Evolutionary conservation across 1,140 invertebrate species (phyloP).

Genomic region (Parapsyche elsis): DNA sequence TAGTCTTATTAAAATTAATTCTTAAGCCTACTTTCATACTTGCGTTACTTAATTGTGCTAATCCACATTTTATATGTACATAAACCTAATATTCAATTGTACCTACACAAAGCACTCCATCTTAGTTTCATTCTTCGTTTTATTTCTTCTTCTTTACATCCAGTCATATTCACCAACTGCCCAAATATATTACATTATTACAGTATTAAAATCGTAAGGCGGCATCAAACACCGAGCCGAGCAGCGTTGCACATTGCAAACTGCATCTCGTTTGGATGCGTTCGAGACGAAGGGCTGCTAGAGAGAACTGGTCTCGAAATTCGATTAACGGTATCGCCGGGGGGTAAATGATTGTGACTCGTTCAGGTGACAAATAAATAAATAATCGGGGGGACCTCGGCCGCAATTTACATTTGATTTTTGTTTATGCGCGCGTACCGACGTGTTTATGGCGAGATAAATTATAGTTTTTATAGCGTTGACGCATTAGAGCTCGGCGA

Average conservation of each 20-base stretch:
- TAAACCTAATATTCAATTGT: too few species aligned
- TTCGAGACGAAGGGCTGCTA: conserved; percentile 3
- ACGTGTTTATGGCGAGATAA: conserved; percentile 31
- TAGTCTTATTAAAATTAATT: too few species aligned
- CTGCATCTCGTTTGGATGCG: not conserved
- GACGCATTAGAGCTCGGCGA: conserved; percentile 13
- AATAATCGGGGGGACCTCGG: conserved; percentile 11
- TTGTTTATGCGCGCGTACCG: conserved; percentile 7
- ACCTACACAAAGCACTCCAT: too few species aligned
- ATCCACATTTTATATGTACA: too few species aligned
- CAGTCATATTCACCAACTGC: too few species aligned
- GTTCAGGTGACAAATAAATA: conserved; percentile 43
- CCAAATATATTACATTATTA: too few species aligned
- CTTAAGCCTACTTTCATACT: too few species aligned
- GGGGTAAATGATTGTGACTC: conserved; percentile 42
- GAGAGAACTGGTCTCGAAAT: conserved; percentile 38
- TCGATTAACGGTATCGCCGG: conserved; percentile 41
- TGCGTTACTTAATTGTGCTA: too few species aligned
- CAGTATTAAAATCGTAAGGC: not conserved
- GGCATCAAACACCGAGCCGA: not conserved
- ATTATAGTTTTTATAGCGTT: conserved; percentile 33
- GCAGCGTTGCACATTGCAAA: not conserved
- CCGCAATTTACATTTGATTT: conserved; percentile 39
- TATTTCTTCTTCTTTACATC: too few species aligned
- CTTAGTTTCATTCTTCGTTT: too few species aligned